phyloP scores from a whole-genome alignment of 2,888 invertebrate genomes.

The Drosophila yooni region DNA sequence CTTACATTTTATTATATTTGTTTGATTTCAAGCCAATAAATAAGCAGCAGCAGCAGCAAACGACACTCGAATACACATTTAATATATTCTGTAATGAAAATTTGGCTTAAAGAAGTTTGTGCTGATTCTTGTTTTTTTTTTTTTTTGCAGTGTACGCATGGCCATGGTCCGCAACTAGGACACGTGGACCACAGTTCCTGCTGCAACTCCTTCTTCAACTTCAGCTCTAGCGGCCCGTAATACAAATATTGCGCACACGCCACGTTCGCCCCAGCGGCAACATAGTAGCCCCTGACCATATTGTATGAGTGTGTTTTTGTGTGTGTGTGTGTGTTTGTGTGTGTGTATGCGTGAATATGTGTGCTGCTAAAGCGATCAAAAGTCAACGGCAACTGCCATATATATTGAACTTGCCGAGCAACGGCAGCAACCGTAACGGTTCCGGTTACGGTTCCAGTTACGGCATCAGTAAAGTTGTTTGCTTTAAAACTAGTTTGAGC shows the following conservation, averaged over 20 bases:
- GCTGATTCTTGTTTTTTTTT: background rate
- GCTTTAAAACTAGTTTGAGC: slow-evolving; percentile 61
- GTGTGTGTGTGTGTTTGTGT: slow-evolving; percentile 3
- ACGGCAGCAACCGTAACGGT: slow-evolving; percentile 60
- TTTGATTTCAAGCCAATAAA: background rate
- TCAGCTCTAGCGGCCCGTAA: slow-evolving; percentile 54
- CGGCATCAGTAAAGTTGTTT: slow-evolving; percentile 66
- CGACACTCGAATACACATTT: background rate
- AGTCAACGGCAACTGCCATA: slow-evolving; percentile 75
- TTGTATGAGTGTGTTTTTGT: slow-evolving; percentile 11
- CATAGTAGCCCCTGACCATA: slow-evolving; percentile 62
- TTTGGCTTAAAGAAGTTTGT: background rate
- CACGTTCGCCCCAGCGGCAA: slow-evolving; percentile 63
- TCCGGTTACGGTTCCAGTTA: slow-evolving; percentile 66
- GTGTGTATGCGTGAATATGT: slow-evolving; percentile 17
- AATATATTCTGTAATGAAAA: background rate
- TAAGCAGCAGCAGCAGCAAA: too few species aligned
- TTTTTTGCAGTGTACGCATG: slow-evolving; percentile 7
- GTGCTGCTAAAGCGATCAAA: slow-evolving; percentile 66
- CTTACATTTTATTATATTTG: background rate
- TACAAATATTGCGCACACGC: slow-evolving; percentile 80
- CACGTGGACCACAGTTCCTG: slow-evolving; percentile 43
- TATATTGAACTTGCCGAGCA: slow-evolving; percentile 59
- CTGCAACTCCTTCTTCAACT: slow-evolving; percentile 30
- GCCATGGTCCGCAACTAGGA: slow-evolving; percentile 34